Evolutionary conservation across 2,888 invertebrate species (phyloP), one percentile per base, ranked within the genome.

Genomic region (Cosmia trapezina): DNA sequence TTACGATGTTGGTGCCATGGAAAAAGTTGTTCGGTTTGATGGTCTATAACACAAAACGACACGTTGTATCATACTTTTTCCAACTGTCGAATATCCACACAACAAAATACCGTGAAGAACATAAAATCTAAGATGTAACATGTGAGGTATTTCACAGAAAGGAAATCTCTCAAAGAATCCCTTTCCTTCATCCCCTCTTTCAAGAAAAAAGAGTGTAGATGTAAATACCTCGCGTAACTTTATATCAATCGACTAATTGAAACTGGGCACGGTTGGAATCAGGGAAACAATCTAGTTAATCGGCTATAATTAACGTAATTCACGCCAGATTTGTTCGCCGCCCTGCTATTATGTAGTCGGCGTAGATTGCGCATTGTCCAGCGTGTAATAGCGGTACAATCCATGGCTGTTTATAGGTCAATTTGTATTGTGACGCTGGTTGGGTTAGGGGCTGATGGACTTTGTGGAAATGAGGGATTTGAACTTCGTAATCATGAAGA

Each of bases 201-300:
- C 1, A 59, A 59, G 28, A n/a, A 41, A 51, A 67, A 71, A 47
- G 67, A 62, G 64, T 72, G 69, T 33, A 22, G 66, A 33, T 62
- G 54, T 49, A 54, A 80, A 76, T 72, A 59, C 65, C 59, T 43
- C 37, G 51, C 61, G 43, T 57, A 77, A 67, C 69, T 68, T 59
- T 66, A 57, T 66, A 82, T 72, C 73, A 80, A 84, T 85, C 72
- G 80, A 59, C 75, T 80, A 83, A 85, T 84, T 85, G 85, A 76
- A 78, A 83, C 57, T 73, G 78, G 83, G 76, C 61, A 70, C 66
- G 67, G 75, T 59, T 45, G 61, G 64, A 85, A 83, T 83, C 81
- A 62, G 51, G 69, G 67, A 81, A 85, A 85, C 85, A 85, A 81
- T 84, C 73, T 56, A 73, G 76, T 83, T 78, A 83, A 84, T 85